A percentile compares a stretch with the other conserved stretches of the same genome.
Conservation (phyloP, 2,797 vertebrate genomes). For the Sebastiscus albofasciatus region DNA sequence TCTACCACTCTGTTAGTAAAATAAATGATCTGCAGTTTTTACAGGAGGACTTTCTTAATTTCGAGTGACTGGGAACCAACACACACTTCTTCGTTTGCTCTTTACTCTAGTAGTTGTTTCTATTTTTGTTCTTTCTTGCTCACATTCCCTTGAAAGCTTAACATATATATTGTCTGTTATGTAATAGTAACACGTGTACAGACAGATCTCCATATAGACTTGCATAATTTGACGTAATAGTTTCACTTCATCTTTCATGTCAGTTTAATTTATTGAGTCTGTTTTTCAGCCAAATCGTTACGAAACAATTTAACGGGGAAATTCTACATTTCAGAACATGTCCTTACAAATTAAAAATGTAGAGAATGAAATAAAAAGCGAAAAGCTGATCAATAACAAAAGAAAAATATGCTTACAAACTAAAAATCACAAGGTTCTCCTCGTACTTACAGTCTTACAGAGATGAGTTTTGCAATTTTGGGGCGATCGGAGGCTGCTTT, state of each 20-base stretch:
- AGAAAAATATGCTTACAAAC: neutral
- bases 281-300: too few relatives aligned
- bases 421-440: neutral
- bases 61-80: neutral
- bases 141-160: rapidly evolving
- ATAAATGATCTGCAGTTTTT: neutral
- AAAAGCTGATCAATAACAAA: neutral
- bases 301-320: neutral
- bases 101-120: neutral
- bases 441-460: neutral
- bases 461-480: conserved; percentile 7
- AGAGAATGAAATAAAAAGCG: neutral
- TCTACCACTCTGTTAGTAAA: neutral
- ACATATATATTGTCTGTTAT: neutral
- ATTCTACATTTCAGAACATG: neutral
- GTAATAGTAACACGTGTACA: neutral
- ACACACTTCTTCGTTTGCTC: neutral
- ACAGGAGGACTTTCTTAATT: neutral
- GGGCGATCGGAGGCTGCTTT: conserved; percentile 36
- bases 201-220: neutral
- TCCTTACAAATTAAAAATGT: neutral
- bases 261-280: neutral
- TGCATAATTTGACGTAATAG: neutral
- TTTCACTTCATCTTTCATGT: neutral
- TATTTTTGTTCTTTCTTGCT: neutral